phyloP scores from a whole-genome alignment of 1,140 invertebrate genomes.

The Danaus plexippus region DNA sequence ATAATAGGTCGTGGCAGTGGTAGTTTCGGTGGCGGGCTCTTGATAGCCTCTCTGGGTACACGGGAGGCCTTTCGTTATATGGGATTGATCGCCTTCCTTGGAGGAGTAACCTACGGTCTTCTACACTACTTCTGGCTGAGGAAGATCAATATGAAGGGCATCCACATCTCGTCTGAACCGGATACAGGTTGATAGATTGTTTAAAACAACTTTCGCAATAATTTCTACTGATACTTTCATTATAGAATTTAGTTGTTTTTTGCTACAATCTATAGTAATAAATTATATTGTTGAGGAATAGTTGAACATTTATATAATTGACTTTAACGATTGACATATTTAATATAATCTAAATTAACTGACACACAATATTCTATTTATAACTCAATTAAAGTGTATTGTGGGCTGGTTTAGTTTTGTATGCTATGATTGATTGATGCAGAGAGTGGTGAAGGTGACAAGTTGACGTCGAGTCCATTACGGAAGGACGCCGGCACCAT shows the following conservation, averaged over 20 bases:
- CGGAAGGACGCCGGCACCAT: conserved; percentile 77
- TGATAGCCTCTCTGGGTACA: conserved; percentile 81
- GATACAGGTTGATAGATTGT: conserved; percentile 37
- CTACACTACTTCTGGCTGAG: conserved; percentile 81
- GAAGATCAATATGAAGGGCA: conserved; percentile 71
- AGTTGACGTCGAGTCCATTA: conserved; percentile 73
- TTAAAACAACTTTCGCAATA: no score
- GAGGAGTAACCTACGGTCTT: conserved; percentile 79
- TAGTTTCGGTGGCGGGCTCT: conserved; percentile 83
- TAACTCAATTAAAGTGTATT: no score
- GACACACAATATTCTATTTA: no score
- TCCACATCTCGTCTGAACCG: conserved; percentile 42
- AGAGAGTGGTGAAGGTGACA: conserved; percentile 74
- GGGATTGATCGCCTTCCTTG: conserved; percentile 78
- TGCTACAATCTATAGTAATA: no score
- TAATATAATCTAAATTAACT: no score
- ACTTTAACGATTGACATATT: no score
- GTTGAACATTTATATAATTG: no score
- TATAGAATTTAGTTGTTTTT: no score
- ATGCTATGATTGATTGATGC: conserved; percentile 16
- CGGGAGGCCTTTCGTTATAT: conserved; percentile 82
- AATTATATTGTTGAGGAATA: no score
- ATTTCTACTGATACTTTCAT: no score
- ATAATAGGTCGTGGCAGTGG: conserved; percentile 80
- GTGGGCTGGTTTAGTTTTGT: neutral